Evolutionary conservation across 1,140 invertebrate genomes (phyloP), one percentile per base, ranked within the genome.

Genomic region (Drosophila simulans): DNA sequence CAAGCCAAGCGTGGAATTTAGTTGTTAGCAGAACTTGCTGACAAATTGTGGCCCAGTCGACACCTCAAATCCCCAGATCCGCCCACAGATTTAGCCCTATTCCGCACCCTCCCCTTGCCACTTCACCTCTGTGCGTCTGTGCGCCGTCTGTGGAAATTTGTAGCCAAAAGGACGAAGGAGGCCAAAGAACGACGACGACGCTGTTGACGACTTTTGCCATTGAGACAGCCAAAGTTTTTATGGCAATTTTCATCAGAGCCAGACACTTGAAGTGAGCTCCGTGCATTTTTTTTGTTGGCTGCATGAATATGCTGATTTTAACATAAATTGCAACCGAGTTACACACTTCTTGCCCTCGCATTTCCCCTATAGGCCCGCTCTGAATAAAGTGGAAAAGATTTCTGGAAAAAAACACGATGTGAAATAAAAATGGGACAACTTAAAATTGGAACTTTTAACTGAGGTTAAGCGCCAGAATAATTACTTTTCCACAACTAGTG

Each of bases 161-260:
- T 68, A 46, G 58, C 17, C 27, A 45, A 53, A 43, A 68, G 37
- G 46, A 88, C 81, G 62, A 76, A 68, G 78, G 49, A 81, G 77
- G 73, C 48, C 8, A 51, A 34, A 70, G 71, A n/a, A 51, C 34
- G 48, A 54, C 63, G 55, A 54, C 76, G 76, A 70, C 62, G 59
- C 51, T 65, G 55, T 73, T 85, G 81, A 85, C 82, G 81, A 79
- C 84, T 88, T 80, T 79, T 69, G 75, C 84, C 83, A 88, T 83
- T 89, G 84, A 88, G 84, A 88, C 79, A 73, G 84, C 51, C 70
- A 88, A 86, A 88, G 83, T 88, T 88, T 84, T 88, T 89, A 88
- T 80, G 77, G 63, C 81, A 85, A 85, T 85, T 77, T 80, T 70
- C 64, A 60, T 49, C 57, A 54, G 31, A 73, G 60, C 52, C 84